phyloP scores from a whole-genome alignment of 2,113 vertebrate genomes.

The Sapayoa aenigma region DNA sequence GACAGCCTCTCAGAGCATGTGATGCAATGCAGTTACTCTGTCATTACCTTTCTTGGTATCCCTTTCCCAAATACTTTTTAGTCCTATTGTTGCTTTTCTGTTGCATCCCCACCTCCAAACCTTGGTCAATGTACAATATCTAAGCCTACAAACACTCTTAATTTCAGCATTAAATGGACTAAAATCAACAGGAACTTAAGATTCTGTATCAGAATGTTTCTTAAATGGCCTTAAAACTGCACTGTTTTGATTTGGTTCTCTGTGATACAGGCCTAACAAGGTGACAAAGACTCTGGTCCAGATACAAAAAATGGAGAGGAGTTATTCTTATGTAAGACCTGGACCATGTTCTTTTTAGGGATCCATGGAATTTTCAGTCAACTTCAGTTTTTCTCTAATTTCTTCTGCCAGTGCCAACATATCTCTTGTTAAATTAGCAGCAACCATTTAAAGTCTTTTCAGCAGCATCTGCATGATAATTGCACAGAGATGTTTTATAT shows the following conservation, averaged over 20 bases:
- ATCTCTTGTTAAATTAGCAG: constrained; percentile 71
- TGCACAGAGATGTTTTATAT: constrained; percentile 70
- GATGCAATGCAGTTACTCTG: background rate
- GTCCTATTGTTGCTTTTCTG: background rate
- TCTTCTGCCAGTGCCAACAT: constrained; percentile 40
- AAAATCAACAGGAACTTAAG: background rate
- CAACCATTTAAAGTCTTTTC: constrained; percentile 69
- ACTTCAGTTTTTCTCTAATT: constrained; percentile 30
- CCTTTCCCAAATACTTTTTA: background rate
- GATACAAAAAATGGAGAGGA: background rate
- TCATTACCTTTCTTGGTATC: background rate
- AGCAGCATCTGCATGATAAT: constrained; percentile 74
- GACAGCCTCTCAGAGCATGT: accelerated
- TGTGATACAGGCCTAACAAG: background rate
- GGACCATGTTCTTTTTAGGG: background rate
- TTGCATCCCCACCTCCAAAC: background rate
- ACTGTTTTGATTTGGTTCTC: background rate
- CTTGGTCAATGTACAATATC: background rate
- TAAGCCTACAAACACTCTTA: background rate
- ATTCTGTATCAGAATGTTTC: background rate
- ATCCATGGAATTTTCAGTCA: constrained; percentile 3
- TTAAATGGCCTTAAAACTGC: background rate
- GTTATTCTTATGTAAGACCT: background rate
- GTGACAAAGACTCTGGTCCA: background rate
- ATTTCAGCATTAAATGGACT: background rate